Conservation (phyloP, 2,113 vertebrate genomes). For the Elephas maximus region DNA sequence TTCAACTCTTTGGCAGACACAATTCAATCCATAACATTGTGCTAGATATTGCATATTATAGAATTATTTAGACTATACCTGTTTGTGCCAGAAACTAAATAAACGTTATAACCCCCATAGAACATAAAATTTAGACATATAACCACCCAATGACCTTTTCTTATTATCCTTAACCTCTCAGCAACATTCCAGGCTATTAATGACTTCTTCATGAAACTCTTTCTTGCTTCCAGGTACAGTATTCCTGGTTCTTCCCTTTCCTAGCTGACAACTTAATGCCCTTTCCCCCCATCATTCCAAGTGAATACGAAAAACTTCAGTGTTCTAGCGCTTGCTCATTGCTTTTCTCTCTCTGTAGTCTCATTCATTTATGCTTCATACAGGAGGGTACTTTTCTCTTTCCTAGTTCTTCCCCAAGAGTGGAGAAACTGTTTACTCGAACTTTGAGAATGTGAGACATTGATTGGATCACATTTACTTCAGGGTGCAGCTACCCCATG, state of each 20-base stretch:
- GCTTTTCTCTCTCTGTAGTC: background rate
- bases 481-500: too few relatives aligned
- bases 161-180: background rate
- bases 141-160: background rate
- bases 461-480: background rate
- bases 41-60: background rate
- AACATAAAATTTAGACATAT: background rate
- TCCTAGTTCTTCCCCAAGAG: background rate
- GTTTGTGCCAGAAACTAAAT: background rate
- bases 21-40: too few relatives aligned
- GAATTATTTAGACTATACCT: constrained; percentile 44
- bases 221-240: background rate
- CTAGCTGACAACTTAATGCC: background rate
- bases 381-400: background rate
- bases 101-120: background rate
- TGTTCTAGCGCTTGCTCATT: background rate
- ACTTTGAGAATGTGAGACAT: background rate
- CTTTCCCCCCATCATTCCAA: background rate
- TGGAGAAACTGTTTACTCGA: background rate
- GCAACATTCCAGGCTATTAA: background rate
- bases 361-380: background rate
- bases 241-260: background rate
- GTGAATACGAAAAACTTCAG: background rate
- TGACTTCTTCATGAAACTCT: background rate
- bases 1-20: too few relatives aligned